These are phyloP conservation scores for Nothoprocta pentlandii DNA, from an alignment of 2,113 vertebrate species.

Conservation along the genomic window DNA sequence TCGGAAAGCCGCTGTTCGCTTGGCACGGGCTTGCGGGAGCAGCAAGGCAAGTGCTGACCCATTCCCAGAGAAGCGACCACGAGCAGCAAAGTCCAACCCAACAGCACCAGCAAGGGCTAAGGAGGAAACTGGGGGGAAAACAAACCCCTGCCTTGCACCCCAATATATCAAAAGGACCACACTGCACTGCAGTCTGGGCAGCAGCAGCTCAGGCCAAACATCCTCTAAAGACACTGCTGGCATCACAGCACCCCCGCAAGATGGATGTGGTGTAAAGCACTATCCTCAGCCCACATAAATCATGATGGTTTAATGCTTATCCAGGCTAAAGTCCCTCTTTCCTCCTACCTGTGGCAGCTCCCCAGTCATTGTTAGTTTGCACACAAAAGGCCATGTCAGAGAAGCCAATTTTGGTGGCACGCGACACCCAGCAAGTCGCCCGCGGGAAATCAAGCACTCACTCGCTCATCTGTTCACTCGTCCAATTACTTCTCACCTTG, in stretches of 20 bases:
- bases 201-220: background rate
- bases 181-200: background rate
- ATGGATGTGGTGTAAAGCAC: conserved; percentile 35
- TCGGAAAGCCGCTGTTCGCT: background rate
- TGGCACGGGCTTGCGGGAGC: background rate
- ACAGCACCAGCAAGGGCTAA: background rate
- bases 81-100: background rate
- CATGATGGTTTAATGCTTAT: conserved; percentile 55
- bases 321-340: conserved; percentile 71
- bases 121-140: background rate
- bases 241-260: background rate
- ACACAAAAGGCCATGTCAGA: conserved; percentile 67
- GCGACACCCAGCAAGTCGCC: conserved; percentile 38
- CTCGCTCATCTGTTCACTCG: conserved; percentile 73
- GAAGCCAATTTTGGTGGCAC: conserved; percentile 51
- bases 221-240: background rate
- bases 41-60: background rate
- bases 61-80: background rate
- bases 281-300: conserved; percentile 63
- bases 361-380: conserved; percentile 59
- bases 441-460: conserved; percentile 54
- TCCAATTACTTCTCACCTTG: conserved; percentile 77
- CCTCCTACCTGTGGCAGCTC: conserved; percentile 68
- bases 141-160: background rate
- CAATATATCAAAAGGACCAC: background rate